A percentile compares a stretch with the other conserved stretches of the same genome.
phyloP scores from a whole-genome alignment of 2,888 invertebrate genomes.

The Phrixothrix hirtus region DNA sequence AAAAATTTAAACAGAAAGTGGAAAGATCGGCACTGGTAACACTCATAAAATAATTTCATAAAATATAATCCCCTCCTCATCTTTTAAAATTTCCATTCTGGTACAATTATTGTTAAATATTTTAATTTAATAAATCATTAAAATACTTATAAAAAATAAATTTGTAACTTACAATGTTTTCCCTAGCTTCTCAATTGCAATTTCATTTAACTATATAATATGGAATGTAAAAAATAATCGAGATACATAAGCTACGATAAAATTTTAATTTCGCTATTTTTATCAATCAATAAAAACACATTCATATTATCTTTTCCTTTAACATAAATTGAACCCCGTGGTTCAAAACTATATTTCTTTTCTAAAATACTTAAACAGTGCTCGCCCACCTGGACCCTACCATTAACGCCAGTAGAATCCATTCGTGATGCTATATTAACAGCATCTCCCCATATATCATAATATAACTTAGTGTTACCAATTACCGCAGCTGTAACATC shows the following conservation, averaged over 20 bases:
- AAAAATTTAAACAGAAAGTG: too few relatives aligned
- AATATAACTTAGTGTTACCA: constrained; percentile 93
- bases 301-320: constrained; percentile 97
- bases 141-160: too few relatives aligned
- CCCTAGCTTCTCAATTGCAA: too few relatives aligned
- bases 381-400: constrained; percentile 81
- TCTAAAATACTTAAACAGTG: constrained; percentile 72
- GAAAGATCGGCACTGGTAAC: too few relatives aligned
- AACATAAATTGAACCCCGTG: constrained; percentile 91
- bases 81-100: too few relatives aligned
- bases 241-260: constrained; percentile 18
- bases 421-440: constrained; percentile 96
- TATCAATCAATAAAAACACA: constrained; percentile 73
- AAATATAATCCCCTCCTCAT: too few relatives aligned
- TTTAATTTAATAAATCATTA: too few relatives aligned
- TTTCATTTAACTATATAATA: too few relatives aligned
- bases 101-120: too few relatives aligned
- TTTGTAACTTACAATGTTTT: too few relatives aligned
- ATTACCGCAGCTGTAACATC: constrained; percentile 97
- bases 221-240: constrained; percentile 20
- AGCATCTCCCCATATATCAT: constrained; percentile 98
- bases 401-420: constrained; percentile 93
- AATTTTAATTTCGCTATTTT: constrained; percentile 37
- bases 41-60: too few relatives aligned
- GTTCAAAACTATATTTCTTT: constrained; percentile 82